Percentiles rank a stretch among this genome's conserved stretches.
Conservation (phyloP, 2,888 invertebrate species). For the Biston stratarius region DNA sequence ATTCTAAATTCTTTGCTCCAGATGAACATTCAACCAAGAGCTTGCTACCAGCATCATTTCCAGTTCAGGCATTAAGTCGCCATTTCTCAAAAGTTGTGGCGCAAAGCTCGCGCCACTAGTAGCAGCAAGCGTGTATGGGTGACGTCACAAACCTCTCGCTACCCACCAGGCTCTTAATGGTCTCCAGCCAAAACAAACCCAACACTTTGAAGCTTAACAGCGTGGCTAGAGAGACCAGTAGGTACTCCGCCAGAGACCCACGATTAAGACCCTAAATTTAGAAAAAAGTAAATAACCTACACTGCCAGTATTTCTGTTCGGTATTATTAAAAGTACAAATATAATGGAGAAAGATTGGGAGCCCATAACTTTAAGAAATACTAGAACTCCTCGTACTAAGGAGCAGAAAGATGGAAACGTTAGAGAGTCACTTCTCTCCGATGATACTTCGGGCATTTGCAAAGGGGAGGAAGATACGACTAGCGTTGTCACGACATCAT, state of each 20-base stretch:
- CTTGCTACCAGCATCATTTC: slow-evolving; percentile 32
- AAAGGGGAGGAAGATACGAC: slow-evolving; percentile 75
- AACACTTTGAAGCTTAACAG: slow-evolving; percentile 81
- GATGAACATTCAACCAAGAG: slow-evolving; percentile 41
- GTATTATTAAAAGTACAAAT: slow-evolving; percentile 63
- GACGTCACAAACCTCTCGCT: slow-evolving; percentile 51
- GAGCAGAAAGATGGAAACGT: slow-evolving; percentile 61
- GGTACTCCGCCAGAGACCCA: slow-evolving; percentile 85
- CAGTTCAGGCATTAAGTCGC: slow-evolving; percentile 40
- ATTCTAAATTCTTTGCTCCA: slow-evolving; percentile 34
- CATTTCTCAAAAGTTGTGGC: slow-evolving; percentile 61
- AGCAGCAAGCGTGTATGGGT: slow-evolving; percentile 73
- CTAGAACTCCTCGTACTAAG: slow-evolving; percentile 64
- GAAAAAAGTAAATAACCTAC: slow-evolving; percentile 49
- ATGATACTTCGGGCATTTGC: slow-evolving; percentile 82
- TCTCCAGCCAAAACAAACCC: slow-evolving; percentile 83
- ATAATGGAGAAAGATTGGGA: slow-evolving; percentile 71
- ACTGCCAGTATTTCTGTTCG: slow-evolving; percentile 74
- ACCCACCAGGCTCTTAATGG: slow-evolving; percentile 83
- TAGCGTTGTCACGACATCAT: slow-evolving; percentile 66
- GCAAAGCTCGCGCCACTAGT: slow-evolving; percentile 63
- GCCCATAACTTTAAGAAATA: slow-evolving; percentile 65
- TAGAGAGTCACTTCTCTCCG: slow-evolving; percentile 75
- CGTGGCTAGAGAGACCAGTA: slow-evolving; percentile 81
- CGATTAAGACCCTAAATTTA: slow-evolving; percentile 85